Conservation (phyloP, 2,888 invertebrate genomes). For the Pheosia gnoma region DNA sequence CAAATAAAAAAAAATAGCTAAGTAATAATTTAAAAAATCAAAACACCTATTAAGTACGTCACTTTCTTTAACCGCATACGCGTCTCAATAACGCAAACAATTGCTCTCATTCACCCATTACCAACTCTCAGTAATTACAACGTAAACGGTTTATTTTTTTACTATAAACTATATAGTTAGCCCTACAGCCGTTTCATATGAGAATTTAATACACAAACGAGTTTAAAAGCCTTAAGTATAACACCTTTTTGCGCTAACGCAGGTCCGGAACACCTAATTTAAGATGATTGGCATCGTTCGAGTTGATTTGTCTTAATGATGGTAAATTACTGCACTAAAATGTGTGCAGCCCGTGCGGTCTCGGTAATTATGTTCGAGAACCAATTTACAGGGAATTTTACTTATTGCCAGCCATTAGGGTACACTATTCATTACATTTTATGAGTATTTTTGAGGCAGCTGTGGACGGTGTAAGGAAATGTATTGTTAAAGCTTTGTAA, state of each 20-base stretch:
- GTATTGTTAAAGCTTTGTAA: no score
- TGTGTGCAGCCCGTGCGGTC: conserved; percentile 60
- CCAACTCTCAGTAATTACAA: conserved; percentile 44
- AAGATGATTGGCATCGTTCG: conserved; percentile 68
- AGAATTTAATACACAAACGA: conserved; percentile 61
- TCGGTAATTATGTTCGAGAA: conserved; percentile 44
- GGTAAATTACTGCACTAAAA: conserved; percentile 71
- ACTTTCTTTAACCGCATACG: not conserved
- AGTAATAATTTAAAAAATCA: not conserved
- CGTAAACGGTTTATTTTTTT: conserved; percentile 58
- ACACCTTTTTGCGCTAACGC: conserved; percentile 76
- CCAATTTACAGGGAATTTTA: conserved; percentile 56
- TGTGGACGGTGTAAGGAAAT: not conserved
- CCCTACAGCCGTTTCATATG: conserved; percentile 44
- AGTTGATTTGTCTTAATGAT: conserved; percentile 77
- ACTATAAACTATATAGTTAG: conserved; percentile 58
- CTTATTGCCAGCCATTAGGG: conserved; percentile 56
- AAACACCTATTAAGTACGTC: not conserved
- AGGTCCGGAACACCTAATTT: conserved; percentile 73
- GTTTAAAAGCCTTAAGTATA: conserved; percentile 56
- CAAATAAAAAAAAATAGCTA: no score
- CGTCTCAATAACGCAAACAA: conserved; percentile 31
- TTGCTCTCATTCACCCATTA: conserved; percentile 32
- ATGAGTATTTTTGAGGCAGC: not conserved
- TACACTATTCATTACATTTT: conserved; percentile 51